These are phyloP conservation scores for Masnerella sp. DNA, from an alignment of 2,888 invertebrate genomes.

Conservation along the genomic window DNA sequence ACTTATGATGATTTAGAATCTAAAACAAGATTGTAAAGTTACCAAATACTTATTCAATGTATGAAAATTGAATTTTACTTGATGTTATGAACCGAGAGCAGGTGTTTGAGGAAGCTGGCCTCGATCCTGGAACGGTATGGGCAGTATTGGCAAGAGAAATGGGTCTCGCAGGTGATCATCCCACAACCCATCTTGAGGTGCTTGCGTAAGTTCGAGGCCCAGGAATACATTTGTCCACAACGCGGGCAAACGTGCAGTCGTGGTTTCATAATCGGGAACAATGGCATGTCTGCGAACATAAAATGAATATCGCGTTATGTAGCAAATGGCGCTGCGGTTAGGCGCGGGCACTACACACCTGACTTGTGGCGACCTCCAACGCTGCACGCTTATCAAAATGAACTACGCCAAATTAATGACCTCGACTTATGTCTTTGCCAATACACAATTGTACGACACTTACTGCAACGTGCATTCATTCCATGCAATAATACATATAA, in stretches of 20 bases:
- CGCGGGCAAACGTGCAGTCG: constrained; percentile 75
- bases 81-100: constrained; percentile 76
- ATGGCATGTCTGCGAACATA: constrained; percentile 73
- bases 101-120: constrained; percentile 75
- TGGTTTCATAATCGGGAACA: constrained; percentile 76
- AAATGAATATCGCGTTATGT: constrained; percentile 47
- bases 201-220: constrained; percentile 76
- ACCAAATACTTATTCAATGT: too few relatives aligned
- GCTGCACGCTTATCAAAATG: constrained; percentile 52
- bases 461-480: constrained; percentile 57
- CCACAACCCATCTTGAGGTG: constrained; percentile 77
- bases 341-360: constrained; percentile 49
- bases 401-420: constrained; percentile 52
- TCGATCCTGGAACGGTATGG: constrained; percentile 77
- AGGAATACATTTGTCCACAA: constrained; percentile 77
- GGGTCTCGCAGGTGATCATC: constrained; percentile 76
- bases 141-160: constrained; percentile 78
- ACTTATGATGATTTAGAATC: too few relatives aligned
- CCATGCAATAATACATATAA: constrained; percentile 55
- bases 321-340: constrained; percentile 21
- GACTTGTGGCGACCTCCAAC: constrained; percentile 49
- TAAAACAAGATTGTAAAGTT: too few relatives aligned
- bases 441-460: constrained; percentile 55
- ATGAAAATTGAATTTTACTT: constrained; percentile 66
- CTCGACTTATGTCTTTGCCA: constrained; percentile 47